phyloP scores from a whole-genome alignment of 1,140 invertebrate genomes.

The Amphibalanus amphitrite region DNA sequence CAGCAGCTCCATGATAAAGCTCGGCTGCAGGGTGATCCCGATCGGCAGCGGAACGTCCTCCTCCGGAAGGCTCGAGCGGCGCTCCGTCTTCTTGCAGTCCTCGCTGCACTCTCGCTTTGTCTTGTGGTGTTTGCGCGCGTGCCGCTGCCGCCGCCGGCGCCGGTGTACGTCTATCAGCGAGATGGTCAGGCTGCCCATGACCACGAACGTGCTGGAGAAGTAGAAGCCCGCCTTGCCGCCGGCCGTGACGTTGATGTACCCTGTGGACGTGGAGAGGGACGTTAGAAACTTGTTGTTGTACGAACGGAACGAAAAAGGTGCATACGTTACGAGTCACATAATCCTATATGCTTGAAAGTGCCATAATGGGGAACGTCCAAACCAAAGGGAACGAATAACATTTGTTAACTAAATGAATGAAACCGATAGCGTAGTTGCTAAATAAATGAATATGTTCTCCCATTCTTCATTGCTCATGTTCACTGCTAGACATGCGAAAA shows the following conservation, averaged over 20 bases:
- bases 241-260: slow-evolving; percentile 54
- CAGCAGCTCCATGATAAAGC: slow-evolving; percentile 1
- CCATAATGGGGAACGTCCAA: too few species aligned
- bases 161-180: not conserved
- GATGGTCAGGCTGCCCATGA: slow-evolving; percentile 47
- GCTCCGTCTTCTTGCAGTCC: not conserved
- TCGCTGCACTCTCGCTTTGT: slow-evolving; percentile 7
- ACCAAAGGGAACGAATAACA: too few species aligned
- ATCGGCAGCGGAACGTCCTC: slow-evolving; percentile 1
- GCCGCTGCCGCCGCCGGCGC: not conserved
- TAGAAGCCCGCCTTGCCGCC: slow-evolving; percentile 60
- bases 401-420: too few species aligned
- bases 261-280: slow-evolving; percentile 27
- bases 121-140: slow-evolving; percentile 12
- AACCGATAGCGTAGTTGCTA: too few species aligned
- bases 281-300: too few species aligned
- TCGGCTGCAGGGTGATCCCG: not conserved
- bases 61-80: not conserved
- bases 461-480: too few species aligned
- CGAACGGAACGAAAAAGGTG: too few species aligned
- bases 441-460: too few species aligned
- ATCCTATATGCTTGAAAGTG: too few species aligned
- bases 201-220: slow-evolving; percentile 55
- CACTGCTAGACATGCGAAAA: too few species aligned
- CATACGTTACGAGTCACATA: too few species aligned